Percentiles rank a stretch among this genome's conserved stretches.
These are phyloP conservation scores for Gavialis gangeticus DNA, from an alignment of 2,113 vertebrate genomes.

Conservation along the genomic window DNA sequence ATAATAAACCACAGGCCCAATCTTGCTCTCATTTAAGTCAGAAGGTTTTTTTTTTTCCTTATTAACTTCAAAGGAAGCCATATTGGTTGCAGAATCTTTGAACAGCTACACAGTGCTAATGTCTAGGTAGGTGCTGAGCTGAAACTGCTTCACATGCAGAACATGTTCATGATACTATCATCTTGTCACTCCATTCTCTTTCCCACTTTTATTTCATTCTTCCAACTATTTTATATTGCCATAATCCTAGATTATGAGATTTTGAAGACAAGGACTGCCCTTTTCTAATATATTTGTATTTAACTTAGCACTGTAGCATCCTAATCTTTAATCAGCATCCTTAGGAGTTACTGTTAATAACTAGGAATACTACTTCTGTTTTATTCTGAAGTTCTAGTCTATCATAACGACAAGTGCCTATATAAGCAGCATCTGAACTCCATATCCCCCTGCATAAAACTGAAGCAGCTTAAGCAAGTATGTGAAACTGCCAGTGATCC, in stretches of 20 bases:
- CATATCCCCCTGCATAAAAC: neutral
- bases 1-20: neutral
- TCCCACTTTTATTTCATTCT: slow-evolving; percentile 25
- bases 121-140: neutral
- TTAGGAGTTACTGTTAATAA: neutral
- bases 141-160: slow-evolving; percentile 3
- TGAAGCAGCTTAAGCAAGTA: neutral
- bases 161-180: slow-evolving; percentile 24
- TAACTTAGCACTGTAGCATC: neutral
- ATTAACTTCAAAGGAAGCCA: neutral
- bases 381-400: neutral
- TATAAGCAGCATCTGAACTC: neutral
- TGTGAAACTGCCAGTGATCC: neutral
- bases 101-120: neutral
- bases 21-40: neutral
- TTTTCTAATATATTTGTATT: neutral
- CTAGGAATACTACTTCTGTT: neutral
- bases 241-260: neutral
- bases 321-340: neutral
- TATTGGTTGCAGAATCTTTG: neutral
- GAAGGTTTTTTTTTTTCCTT: neutral
- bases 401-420: neutral
- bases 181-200: slow-evolving; percentile 28
- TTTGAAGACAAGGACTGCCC: neutral
- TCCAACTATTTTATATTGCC: neutral